Evolutionary conservation across 2,888 invertebrate species (phyloP).

Genomic region (Drosophila kuntzei): DNA sequence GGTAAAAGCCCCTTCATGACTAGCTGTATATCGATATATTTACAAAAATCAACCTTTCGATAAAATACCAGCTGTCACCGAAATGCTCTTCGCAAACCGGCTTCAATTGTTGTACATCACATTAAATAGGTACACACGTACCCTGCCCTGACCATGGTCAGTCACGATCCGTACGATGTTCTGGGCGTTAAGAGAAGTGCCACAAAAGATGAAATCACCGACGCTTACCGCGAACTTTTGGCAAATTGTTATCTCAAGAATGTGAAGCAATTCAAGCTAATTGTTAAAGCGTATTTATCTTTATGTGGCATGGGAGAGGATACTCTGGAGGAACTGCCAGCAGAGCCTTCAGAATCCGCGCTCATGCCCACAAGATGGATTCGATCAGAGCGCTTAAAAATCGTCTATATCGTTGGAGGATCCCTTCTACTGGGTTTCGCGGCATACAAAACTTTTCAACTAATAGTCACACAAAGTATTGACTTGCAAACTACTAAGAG

Average conservation of each 20-base stretch:
- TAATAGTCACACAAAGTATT: not conserved
- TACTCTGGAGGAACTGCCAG: not conserved
- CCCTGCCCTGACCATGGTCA: not conserved
- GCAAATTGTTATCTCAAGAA: not conserved
- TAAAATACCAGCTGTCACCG: not conserved
- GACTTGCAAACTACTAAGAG: too few species aligned
- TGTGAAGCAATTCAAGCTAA: not conserved
- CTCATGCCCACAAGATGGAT: not conserved
- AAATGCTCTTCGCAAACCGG: not conserved
- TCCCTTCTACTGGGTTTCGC: constrained; percentile 1
- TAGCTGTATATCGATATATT: too few species aligned
- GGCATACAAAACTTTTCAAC: not conserved
- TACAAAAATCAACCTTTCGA: not conserved
- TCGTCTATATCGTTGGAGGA: not conserved
- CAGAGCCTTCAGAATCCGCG: not conserved
- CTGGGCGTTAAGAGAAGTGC: constrained; percentile 1
- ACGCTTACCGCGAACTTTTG: not conserved
- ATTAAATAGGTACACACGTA: not conserved
- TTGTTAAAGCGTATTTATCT: not conserved
- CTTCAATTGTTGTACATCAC: not conserved
- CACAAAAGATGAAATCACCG: constrained; percentile 5
- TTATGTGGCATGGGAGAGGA: not conserved
- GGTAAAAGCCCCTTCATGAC: too few species aligned
- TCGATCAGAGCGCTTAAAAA: not conserved
- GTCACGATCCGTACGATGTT: not conserved